Conservation (phyloP, 2,113 vertebrate species). For the Pedetes capensis region DNA sequence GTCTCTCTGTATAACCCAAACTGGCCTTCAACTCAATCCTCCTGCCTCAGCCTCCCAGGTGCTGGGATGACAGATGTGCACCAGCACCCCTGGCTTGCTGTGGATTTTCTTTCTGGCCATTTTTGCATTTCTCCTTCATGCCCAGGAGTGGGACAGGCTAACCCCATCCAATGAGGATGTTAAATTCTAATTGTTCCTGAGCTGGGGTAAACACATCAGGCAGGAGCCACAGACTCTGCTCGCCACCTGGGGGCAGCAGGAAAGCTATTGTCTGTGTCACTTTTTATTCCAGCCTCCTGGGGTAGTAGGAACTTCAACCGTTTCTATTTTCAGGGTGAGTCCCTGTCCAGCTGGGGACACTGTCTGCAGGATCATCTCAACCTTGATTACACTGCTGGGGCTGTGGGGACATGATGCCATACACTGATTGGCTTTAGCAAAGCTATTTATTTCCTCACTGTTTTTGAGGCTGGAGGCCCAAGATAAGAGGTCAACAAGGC, state of each 20-base stretch:
- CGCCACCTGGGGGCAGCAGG: background rate
- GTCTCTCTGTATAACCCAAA: too few species aligned
- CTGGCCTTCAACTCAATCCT: too few species aligned
- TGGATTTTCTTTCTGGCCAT: background rate
- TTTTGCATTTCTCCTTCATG: background rate
- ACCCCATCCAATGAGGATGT: background rate
- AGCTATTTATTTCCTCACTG: background rate
- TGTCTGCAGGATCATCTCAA: background rate
- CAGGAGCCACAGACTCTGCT: background rate
- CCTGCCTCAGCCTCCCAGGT: too few species aligned
- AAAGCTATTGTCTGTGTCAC: background rate
- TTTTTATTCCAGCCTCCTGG: background rate
- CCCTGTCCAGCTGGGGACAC: background rate
- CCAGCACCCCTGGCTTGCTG: too few species aligned
- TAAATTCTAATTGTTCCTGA: background rate
- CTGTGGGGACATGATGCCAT: background rate
- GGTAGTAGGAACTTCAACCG: background rate
- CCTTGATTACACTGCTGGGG: fast-evolving
- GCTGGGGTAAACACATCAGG: background rate
- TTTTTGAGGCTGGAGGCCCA: background rate
- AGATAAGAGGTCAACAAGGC: background rate
- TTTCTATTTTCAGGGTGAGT: background rate
- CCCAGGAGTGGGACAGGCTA: background rate
- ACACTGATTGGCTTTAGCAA: background rate
- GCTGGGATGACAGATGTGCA: too few species aligned